These are phyloP conservation scores for Sinocyclocheilus anophthalmus DNA, from an alignment of 2,113 vertebrate species.

Conservation along the genomic window DNA sequence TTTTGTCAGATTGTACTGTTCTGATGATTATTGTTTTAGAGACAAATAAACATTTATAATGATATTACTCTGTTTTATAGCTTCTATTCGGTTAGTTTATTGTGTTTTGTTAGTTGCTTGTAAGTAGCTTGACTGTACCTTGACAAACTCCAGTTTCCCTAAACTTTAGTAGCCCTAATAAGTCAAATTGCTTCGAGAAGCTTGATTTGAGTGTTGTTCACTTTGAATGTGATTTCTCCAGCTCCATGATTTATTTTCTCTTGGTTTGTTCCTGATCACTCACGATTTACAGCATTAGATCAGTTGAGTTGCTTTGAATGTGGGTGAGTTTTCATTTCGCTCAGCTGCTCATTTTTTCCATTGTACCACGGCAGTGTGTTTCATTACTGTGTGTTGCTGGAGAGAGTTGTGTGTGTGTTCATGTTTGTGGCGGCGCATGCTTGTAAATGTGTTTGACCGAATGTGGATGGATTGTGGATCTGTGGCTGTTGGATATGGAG, in stretches of 20 bases:
- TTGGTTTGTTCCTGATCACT: background rate
- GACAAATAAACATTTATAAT: background rate
- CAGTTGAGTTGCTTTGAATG: background rate
- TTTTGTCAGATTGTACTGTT: background rate
- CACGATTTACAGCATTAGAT: background rate
- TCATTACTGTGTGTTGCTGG: slow-evolving; percentile 44
- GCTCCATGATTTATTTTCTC: background rate
- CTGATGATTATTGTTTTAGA: background rate
- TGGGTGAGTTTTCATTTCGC: slow-evolving; percentile 21
- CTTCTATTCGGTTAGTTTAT: background rate
- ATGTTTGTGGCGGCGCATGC: slow-evolving; percentile 23
- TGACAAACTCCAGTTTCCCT: background rate
- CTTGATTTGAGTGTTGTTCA: background rate
- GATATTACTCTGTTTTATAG: background rate
- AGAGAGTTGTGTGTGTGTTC: slow-evolving; percentile 1
- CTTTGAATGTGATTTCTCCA: background rate
- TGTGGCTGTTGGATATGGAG: slow-evolving; percentile 43
- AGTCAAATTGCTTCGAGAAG: background rate
- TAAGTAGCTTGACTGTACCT: background rate
- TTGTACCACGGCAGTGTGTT: slow-evolving; percentile 49
- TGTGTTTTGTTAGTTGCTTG: background rate
- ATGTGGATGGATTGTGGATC: slow-evolving; percentile 55
- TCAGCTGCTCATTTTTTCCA: slow-evolving; percentile 52
- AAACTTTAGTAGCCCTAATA: background rate
- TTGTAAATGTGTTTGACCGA: slow-evolving; percentile 48